Conservation (phyloP, 1,140 invertebrate genomes). For the Lordiphosa stackelbergi region DNA sequence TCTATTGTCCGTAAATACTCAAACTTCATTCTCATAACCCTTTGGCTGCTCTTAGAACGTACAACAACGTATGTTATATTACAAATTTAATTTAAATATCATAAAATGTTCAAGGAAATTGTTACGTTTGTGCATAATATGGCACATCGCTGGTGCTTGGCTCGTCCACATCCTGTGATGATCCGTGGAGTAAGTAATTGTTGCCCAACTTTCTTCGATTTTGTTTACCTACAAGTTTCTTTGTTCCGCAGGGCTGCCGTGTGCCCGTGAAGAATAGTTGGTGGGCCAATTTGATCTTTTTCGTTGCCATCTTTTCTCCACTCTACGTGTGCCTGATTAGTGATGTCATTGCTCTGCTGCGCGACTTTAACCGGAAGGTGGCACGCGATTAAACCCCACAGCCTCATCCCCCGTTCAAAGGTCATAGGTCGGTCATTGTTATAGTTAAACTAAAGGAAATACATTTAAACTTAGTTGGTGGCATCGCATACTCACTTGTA, state of each 20-base stretch:
- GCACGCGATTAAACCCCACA: slow-evolving; percentile 1
- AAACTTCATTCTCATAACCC: background rate
- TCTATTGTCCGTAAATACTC: no score
- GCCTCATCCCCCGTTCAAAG: background rate
- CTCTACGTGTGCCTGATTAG: slow-evolving; percentile 57
- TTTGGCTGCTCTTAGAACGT: slow-evolving; percentile 19
- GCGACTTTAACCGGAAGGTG: slow-evolving; percentile 26
- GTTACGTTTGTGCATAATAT: slow-evolving; percentile 39
- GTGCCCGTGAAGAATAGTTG: slow-evolving; percentile 21
- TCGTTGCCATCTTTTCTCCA: slow-evolving; percentile 56
- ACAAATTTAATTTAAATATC: slow-evolving; percentile 1
- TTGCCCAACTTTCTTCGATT: background rate
- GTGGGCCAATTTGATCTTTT: slow-evolving; percentile 51
- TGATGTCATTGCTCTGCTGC: slow-evolving; percentile 40
- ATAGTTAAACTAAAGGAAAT: background rate
- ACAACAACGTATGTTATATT: slow-evolving; percentile 15
- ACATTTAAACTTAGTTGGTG: slow-evolving; percentile 19
- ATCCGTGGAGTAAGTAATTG: slow-evolving; percentile 28
- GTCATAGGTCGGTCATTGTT: slow-evolving; percentile 6
- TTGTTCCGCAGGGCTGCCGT: slow-evolving; percentile 33
- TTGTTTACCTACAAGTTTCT: background rate
- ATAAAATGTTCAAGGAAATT: slow-evolving; percentile 56
- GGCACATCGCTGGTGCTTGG: slow-evolving; percentile 39
- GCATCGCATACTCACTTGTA: slow-evolving; percentile 61
- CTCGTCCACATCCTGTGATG: slow-evolving; percentile 12